phyloP scores from a whole-genome alignment of 2,113 vertebrate genomes.

The Nothocercus nigrocapillus region DNA sequence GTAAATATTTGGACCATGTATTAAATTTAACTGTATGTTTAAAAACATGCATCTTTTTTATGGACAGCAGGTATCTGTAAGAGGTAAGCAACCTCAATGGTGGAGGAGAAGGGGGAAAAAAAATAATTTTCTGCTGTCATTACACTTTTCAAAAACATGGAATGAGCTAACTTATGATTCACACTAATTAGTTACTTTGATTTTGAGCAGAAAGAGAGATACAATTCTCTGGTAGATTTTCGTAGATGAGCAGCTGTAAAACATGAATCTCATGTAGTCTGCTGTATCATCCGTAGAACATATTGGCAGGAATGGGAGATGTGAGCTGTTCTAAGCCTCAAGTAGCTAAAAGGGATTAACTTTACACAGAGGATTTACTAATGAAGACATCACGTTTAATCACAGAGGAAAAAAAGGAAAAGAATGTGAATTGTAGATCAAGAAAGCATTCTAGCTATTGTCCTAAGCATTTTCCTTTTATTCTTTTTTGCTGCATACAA shows the following conservation, averaged over 20 bases:
- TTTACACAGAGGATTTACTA: constrained; percentile 61
- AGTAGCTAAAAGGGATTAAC: constrained; percentile 70
- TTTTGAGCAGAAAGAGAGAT: not conserved
- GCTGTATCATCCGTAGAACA: not conserved
- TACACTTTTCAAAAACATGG: not conserved
- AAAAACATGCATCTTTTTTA: not conserved
- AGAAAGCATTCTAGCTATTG: not conserved
- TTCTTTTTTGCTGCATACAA: not conserved
- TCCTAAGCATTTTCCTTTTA: not conserved
- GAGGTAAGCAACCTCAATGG: not conserved
- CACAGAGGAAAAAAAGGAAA: not conserved
- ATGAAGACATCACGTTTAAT: constrained; percentile 47
- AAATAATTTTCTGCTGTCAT: not conserved
- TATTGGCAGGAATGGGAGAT: constrained; percentile 23
- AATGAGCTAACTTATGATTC: not conserved
- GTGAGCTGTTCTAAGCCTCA: constrained; percentile 56
- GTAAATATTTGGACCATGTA: not conserved
- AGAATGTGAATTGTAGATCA: constrained; percentile 3
- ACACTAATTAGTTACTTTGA: not conserved
- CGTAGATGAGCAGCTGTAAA: not conserved
- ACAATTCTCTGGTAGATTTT: not conserved
- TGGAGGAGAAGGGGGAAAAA: not conserved
- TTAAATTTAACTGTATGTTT: not conserved
- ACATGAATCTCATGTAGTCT: not conserved
- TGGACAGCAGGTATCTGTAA: not conserved